These are phyloP conservation scores for Lapara coniferarum DNA, from an alignment of 2,888 invertebrate genomes.

Conservation along the genomic window DNA sequence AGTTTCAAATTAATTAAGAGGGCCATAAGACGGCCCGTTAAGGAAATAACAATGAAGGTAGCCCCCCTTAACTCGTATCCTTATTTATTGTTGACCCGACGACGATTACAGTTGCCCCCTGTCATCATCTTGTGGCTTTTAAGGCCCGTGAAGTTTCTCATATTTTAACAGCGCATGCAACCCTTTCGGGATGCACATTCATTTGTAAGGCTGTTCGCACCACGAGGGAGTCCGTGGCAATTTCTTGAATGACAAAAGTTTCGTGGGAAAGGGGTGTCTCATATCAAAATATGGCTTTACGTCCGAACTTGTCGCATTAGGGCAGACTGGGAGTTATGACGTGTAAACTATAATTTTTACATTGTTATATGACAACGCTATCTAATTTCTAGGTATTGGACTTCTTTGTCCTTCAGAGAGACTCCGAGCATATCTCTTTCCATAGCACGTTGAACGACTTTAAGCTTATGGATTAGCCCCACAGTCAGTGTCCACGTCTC, in stretches of 20 bases:
- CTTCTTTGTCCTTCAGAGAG: too few species aligned
- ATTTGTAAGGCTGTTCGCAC: constrained; percentile 47
- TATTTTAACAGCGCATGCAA: constrained; percentile 54
- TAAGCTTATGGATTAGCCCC: too few species aligned
- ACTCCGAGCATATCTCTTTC: too few species aligned
- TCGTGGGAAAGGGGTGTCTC: constrained; percentile 23
- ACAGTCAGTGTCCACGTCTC: too few species aligned
- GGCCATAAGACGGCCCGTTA: constrained; percentile 82
- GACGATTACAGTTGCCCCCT: constrained; percentile 65
- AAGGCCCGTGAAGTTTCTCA: constrained; percentile 51
- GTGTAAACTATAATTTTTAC: not conserved
- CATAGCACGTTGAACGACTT: too few species aligned
- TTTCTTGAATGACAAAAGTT: constrained; percentile 45
- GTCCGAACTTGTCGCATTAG: constrained; percentile 1
- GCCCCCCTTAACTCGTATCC: constrained; percentile 66
- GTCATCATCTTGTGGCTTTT: constrained; percentile 69
- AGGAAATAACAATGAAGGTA: constrained; percentile 79
- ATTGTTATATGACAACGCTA: not conserved
- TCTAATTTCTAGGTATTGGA: too few species aligned
- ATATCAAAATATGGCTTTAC: constrained; percentile 22
- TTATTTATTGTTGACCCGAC: constrained; percentile 74
- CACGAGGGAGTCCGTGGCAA: constrained; percentile 40
- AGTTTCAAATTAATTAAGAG: constrained; percentile 84
- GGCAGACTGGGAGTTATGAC: constrained; percentile 11
- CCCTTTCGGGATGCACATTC: constrained; percentile 60